Conservation (phyloP, 2,888 invertebrate genomes). For the Perizoma flavofasciatum region DNA sequence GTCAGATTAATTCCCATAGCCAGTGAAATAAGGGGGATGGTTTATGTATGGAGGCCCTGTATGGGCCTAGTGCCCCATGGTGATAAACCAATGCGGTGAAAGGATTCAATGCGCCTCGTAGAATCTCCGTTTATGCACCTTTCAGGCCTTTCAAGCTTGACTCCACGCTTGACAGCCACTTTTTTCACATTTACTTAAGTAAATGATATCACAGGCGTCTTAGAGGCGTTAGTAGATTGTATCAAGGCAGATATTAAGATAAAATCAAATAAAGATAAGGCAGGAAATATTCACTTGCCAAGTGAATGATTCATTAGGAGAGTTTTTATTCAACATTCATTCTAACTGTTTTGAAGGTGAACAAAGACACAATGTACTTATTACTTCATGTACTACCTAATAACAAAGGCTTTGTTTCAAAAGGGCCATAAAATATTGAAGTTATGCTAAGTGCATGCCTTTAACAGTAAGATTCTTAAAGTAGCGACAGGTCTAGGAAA, state of each 20-base stretch:
- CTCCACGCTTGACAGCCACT: no score
- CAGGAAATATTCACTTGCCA: constrained; percentile 43
- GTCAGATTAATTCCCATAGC: no score
- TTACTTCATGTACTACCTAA: no score
- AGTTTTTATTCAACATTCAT: constrained; percentile 41
- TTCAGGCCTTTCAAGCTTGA: no score
- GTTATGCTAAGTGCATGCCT: constrained; percentile 13
- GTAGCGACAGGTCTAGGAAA: constrained; percentile 11
- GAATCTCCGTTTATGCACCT: no score
- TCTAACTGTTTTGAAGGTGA: constrained; percentile 23
- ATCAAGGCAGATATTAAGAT: constrained; percentile 23
- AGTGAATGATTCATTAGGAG: constrained; percentile 39
- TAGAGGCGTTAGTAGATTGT: constrained; percentile 9
- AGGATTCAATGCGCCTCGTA: no score
- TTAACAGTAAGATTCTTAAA: constrained; percentile 9
- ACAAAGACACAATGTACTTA: neutral
- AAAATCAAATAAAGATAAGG: constrained; percentile 31
- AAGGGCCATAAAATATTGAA: constrained; percentile 1
- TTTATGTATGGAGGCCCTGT: no score
- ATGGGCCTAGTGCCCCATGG: no score
- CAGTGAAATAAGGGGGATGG: no score
- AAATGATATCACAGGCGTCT: constrained; percentile 13
- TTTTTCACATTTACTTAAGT: neutral
- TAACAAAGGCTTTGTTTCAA: constrained; percentile 38
- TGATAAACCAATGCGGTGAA: no score